Percentiles rank a stretch among this genome's conserved stretches.
Conservation (phyloP, 2,113 vertebrate species). For the Triplophysa rosa region DNA sequence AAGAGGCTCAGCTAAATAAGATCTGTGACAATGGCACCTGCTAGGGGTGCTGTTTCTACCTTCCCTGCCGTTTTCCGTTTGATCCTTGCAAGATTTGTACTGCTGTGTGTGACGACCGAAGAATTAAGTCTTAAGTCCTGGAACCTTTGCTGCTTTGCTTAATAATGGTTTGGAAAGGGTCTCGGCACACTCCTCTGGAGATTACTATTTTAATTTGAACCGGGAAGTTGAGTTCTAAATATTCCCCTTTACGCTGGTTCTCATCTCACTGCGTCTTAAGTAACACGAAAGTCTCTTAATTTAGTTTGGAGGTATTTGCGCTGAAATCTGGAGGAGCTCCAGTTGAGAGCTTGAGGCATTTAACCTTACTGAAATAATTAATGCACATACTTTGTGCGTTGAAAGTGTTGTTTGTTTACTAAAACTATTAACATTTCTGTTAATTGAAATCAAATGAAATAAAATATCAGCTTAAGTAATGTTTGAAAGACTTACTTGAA, state of each 20-base stretch:
- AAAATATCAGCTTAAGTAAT: too few species aligned
- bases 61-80: background rate
- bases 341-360: background rate
- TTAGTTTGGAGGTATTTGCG: background rate
- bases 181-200: constrained; percentile 30
- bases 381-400: too few species aligned
- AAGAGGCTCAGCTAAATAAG: constrained; percentile 30
- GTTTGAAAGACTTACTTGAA: too few species aligned
- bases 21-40: constrained; percentile 7
- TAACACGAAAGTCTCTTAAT: constrained; percentile 25
- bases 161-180: constrained; percentile 19
- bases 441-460: too few species aligned
- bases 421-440: too few species aligned
- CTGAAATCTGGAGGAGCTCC: background rate
- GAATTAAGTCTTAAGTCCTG: background rate
- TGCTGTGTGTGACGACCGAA: background rate
- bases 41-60: background rate
- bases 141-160: background rate
- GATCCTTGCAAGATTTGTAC: background rate
- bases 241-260: constrained; percentile 15
- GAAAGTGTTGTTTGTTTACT: too few species aligned
- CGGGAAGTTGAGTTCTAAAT: constrained; percentile 41
- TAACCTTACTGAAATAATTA: constrained; percentile 26
- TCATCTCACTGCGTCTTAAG: constrained; percentile 22
- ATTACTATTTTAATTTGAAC: constrained; percentile 45